Base-by-base conservation (phyloP, 2,888 invertebrate genomes). In the Glyphotaelius pellucidus region DNA sequence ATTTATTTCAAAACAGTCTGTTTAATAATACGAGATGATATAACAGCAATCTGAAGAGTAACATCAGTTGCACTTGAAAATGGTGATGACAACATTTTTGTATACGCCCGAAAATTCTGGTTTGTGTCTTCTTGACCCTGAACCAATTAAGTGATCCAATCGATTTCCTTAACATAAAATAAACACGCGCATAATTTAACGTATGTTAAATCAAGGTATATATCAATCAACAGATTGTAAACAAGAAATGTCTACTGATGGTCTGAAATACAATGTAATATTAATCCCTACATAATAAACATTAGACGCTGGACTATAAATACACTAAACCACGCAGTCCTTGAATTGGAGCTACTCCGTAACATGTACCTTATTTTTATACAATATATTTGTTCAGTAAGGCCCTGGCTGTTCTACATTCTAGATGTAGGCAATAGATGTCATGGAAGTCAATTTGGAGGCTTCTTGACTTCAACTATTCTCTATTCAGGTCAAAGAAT, bases 391-490 rank as follows among this genome's bases (percentile, higher is more conserved):
- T 67, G 19, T 67, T 67, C 25, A 67, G 19, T 67, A 67, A 67
- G 67, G 52, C 52, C 52, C 52, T 83, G 35, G 38, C 83, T 83
- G 38, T 25, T 32, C 83, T 83, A 83, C 9, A 83, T 38, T 38
- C 83, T 38, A 38, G 83, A 83, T 32, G 83, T 32, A n/a, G 42
- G 35, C 38, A 35, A 86, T n/a, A 86, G 42, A 86, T 86, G 86
- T 86, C 86, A 86, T 86, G 86, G 86, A 47, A 38, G 42, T 42
- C 86, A 83, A 83, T 83, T 83, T 83, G 83, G 83, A 83, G 83
- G 83, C 83, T 83, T 83, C 83, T 83, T 83, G 25, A 83, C 35
- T 38, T n/a, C n/a, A n/a, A 30, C 47, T n/a, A 86, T 86, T 30
- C 83, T 14, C 30, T 38, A 86, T 86, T 30, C 83, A 47, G 86